Percentiles rank a stretch among this genome's conserved stretches.
phyloP scores from a whole-genome alignment of 2,797 vertebrate genomes.

The Spea hammondii region DNA sequence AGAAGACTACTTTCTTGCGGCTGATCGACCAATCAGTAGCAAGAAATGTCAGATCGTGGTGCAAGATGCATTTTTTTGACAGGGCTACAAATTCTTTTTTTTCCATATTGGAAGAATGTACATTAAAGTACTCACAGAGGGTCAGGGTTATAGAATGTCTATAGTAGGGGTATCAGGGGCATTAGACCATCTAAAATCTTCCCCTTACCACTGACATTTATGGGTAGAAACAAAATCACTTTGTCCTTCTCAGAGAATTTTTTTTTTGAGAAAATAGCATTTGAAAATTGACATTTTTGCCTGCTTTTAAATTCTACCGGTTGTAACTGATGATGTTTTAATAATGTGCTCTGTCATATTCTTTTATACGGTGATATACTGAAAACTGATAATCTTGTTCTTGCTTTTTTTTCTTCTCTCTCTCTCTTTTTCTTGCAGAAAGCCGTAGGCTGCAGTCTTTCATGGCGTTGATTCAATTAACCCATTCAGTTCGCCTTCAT shows the following conservation, averaged over 20 bases:
- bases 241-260: slow-evolving; percentile 60
- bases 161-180: too few species aligned
- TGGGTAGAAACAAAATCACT: slow-evolving; percentile 62
- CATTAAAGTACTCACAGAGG: too few species aligned
- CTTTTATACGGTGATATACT: slow-evolving; percentile 16
- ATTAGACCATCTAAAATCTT: too few species aligned
- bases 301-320: slow-evolving; percentile 54
- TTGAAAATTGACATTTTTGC: slow-evolving; percentile 57
- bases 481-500: background rate
- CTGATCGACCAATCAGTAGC: too few species aligned
- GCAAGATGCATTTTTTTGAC: too few species aligned
- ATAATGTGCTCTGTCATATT: slow-evolving; percentile 13
- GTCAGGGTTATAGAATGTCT: too few species aligned
- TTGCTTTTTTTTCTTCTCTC: background rate
- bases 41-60: too few species aligned
- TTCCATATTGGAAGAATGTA: too few species aligned
- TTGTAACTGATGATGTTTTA: slow-evolving; percentile 57
- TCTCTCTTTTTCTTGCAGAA: background rate
- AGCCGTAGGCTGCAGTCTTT: background rate
- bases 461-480: background rate
- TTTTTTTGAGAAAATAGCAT: slow-evolving; percentile 60
- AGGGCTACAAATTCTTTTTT: too few species aligned
- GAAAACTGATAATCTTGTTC: slow-evolving; percentile 14
- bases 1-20: too few species aligned
- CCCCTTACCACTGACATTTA: slow-evolving; percentile 59